phyloP scores from a whole-genome alignment of 2,113 vertebrate genomes.

The Xenopus borealis region DNA sequence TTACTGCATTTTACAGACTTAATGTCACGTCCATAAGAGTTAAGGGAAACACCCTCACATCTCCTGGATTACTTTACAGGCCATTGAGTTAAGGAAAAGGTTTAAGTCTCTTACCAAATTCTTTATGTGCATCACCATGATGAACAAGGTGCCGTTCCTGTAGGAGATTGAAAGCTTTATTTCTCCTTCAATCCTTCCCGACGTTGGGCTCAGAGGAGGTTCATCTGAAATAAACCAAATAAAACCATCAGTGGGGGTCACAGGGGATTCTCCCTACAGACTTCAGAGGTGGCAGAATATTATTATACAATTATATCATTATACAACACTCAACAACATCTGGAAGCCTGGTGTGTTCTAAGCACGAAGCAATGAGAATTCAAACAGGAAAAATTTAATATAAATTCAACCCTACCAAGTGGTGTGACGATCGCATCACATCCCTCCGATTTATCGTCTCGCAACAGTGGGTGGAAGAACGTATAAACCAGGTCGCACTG shows the following conservation, averaged over 20 bases:
- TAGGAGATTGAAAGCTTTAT: conserved; percentile 95
- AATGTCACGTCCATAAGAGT: not conserved
- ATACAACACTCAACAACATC: too few species aligned
- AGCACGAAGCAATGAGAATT: too few species aligned
- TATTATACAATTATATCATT: too few species aligned
- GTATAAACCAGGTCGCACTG: conserved; percentile 98
- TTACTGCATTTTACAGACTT: too few species aligned
- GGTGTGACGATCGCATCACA: conserved; percentile 73
- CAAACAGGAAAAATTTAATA: not conserved
- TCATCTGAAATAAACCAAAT: conserved; percentile 54
- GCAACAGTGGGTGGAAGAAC: conserved; percentile 92
- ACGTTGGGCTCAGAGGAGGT: conserved; percentile 74
- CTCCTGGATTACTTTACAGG: too few species aligned
- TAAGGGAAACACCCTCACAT: too few species aligned
- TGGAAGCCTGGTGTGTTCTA: too few species aligned
- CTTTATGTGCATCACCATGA: conserved; percentile 99
- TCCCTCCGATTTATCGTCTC: conserved; percentile 91
- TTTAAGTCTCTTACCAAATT: conserved; percentile 73
- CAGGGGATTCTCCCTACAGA: too few species aligned
- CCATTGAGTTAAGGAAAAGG: conserved; percentile 3
- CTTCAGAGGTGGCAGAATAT: too few species aligned
- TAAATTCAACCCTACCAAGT: conserved; percentile 63
- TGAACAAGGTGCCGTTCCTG: conserved; percentile 91
- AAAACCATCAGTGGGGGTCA: too few species aligned
- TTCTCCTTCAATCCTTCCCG: conserved; percentile 89